Evolutionary conservation across 1,140 invertebrate species (phyloP).

Genomic region (Leptinotarsa texana): DNA sequence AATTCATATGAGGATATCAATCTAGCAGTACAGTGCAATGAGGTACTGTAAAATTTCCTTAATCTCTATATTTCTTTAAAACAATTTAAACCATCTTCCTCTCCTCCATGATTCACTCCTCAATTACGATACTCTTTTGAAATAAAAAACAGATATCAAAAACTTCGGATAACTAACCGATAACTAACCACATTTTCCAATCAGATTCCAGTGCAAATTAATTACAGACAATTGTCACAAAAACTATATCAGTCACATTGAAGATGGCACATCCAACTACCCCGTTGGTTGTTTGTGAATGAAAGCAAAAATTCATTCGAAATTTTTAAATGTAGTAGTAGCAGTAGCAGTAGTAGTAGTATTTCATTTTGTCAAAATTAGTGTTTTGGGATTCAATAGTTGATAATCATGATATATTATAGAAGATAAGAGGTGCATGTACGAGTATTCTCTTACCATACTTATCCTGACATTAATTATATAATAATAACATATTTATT

Average conservation of each 20-base stretch:
- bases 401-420: too few species aligned
- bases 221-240: background rate
- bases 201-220: background rate
- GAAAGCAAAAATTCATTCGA: background rate
- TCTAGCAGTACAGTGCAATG: background rate
- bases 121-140: background rate
- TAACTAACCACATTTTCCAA: background rate
- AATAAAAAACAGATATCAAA: background rate
- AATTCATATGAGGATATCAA: background rate
- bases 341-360: too few species aligned
- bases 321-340: background rate
- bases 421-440: too few species aligned
- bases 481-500: too few species aligned
- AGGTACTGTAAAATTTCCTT: background rate
- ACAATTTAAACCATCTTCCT: background rate
- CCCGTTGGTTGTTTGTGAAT: background rate
- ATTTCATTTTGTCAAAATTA: too few species aligned
- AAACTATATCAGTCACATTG: background rate
- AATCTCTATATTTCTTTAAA: background rate
- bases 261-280: background rate
- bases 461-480: too few species aligned
- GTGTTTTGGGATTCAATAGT: too few species aligned
- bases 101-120: too few species aligned
- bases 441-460: too few species aligned
- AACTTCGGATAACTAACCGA: background rate